Evolutionary conservation across 2,888 invertebrate species (phyloP).

Genomic region (Odontocolon sp.): DNA sequence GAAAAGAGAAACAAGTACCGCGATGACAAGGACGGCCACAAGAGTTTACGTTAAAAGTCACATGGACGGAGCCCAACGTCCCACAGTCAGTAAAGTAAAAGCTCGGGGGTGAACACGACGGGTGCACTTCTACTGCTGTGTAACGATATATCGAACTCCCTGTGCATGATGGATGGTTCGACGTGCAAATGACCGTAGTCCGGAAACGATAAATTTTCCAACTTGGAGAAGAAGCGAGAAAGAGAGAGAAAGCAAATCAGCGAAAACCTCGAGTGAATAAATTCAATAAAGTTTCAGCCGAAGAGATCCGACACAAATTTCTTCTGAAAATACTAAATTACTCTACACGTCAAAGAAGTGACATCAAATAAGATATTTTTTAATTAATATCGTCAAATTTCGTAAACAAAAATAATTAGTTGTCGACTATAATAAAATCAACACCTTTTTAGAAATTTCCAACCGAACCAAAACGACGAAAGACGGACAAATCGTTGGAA

Average conservation of each 20-base stretch:
- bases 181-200: conserved; percentile 35
- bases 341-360: too few relatives aligned
- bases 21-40: too few relatives aligned
- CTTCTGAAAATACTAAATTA: too few relatives aligned
- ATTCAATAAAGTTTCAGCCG: too few relatives aligned
- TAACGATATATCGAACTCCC: background rate
- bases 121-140: background rate
- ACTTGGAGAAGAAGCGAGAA: background rate
- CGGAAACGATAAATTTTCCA: conserved; percentile 33
- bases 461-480: conserved; percentile 8
- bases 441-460: background rate
- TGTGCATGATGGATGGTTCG: conserved; percentile 10
- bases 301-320: too few relatives aligned
- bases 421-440: background rate
- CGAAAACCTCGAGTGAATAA: too few relatives aligned
- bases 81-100: background rate
- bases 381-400: too few relatives aligned
- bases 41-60: background rate
- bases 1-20: too few relatives aligned
- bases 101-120: background rate
- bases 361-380: too few relatives aligned
- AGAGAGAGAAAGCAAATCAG: too few relatives aligned
- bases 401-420: too few relatives aligned
- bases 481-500: conserved; percentile 12
- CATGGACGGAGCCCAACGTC: background rate